Conservation (phyloP, 2,888 invertebrate species). For the Alsophila aescularia region DNA sequence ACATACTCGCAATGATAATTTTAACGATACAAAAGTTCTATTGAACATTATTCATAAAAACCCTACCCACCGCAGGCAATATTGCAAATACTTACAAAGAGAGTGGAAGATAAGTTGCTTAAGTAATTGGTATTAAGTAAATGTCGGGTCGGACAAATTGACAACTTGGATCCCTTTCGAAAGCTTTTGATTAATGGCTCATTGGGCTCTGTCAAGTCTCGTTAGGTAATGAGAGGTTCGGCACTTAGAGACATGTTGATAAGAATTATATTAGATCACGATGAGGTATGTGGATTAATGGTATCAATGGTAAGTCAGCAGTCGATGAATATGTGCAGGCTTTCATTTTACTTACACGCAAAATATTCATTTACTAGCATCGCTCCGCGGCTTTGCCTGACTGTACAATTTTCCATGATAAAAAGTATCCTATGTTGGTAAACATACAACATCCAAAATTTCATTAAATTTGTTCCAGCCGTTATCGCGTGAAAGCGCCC, state of each 20-base stretch:
- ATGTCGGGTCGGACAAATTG: slow-evolving; percentile 47
- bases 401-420: too few species aligned
- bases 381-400: too few species aligned
- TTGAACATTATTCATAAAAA: slow-evolving; percentile 3
- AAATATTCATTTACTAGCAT: too few species aligned
- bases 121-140: slow-evolving; percentile 45
- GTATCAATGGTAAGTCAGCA: not conserved
- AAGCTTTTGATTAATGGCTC: slow-evolving; percentile 50
- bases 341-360: too few species aligned
- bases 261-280: not conserved
- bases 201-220: slow-evolving; percentile 15
- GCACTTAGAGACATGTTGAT: slow-evolving; percentile 16
- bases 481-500: too few species aligned
- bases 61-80: slow-evolving; percentile 6
- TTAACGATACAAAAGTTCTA: not conserved
- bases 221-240: slow-evolving; percentile 15
- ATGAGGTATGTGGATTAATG: not conserved
- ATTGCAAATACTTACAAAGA: slow-evolving; percentile 16
- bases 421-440: too few species aligned
- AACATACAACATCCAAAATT: too few species aligned
- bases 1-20: not conserved
- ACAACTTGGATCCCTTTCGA: slow-evolving; percentile 52
- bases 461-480: too few species aligned
- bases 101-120: slow-evolving; percentile 22
- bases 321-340: too few species aligned